Conservation (phyloP, 2,888 invertebrate genomes). For the Elegia similella region DNA sequence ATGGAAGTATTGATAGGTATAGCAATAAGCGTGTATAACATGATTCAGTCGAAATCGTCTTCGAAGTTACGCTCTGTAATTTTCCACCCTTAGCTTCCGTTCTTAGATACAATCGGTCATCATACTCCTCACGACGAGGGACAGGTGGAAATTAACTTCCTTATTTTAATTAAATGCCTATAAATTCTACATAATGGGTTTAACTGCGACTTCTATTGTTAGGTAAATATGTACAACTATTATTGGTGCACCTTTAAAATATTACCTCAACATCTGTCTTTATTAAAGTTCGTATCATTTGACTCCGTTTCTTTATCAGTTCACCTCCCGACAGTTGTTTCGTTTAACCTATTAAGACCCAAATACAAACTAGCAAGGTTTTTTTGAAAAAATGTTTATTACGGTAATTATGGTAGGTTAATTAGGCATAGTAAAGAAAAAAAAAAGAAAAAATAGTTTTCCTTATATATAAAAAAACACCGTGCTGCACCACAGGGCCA, state of each 20-base stretch:
- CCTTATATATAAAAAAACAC: no score
- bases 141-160: slow-evolving; percentile 62
- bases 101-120: slow-evolving; percentile 49
- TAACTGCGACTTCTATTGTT: slow-evolving; percentile 5
- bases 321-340: slow-evolving; percentile 11
- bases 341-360: background rate
- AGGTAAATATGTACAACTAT: background rate
- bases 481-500: no score
- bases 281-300: slow-evolving; percentile 3
- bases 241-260: background rate
- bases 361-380: no score
- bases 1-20: no score
- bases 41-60: background rate
- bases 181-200: slow-evolving; percentile 3
- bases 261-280: background rate
- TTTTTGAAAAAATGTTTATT: no score
- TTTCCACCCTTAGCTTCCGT: slow-evolving; percentile 32
- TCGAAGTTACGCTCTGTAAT: slow-evolving; percentile 8
- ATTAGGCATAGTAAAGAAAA: no score
- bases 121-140: slow-evolving; percentile 42
- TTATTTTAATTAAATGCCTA: slow-evolving; percentile 48
- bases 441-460: no score
- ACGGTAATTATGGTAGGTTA: no score
- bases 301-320: background rate
- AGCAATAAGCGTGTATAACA: no score